phyloP scores from a whole-genome alignment of 1,140 invertebrate genomes.

The Papilio polytes region DNA sequence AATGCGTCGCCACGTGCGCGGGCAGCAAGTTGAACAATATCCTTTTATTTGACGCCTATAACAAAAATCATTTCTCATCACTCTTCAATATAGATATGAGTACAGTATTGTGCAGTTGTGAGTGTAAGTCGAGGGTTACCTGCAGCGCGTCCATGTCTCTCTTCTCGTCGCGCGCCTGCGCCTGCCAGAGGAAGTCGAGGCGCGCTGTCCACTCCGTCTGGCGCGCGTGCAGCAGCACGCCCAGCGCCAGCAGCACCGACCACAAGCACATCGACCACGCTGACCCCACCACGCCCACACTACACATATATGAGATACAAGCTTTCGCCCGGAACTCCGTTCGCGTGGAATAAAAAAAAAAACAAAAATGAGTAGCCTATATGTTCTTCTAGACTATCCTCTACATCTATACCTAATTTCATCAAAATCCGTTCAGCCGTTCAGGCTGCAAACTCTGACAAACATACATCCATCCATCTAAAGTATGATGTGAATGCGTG shows the following conservation, averaged over 20 bases:
- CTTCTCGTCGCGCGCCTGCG: slow-evolving; percentile 94
- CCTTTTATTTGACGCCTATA: slow-evolving; percentile 89
- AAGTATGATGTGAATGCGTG: no score
- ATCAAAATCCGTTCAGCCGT: no score
- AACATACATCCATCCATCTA: no score
- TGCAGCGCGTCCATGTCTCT: slow-evolving; percentile 95
- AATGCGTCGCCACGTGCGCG: slow-evolving; percentile 96
- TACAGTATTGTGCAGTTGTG: neutral
- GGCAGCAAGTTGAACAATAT: slow-evolving; percentile 97
- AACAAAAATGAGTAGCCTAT: no score
- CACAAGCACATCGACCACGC: slow-evolving; percentile 88
- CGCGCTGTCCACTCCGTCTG: slow-evolving; percentile 94
- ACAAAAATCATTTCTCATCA: slow-evolving; percentile 36
- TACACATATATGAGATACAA: slow-evolving; percentile 38
- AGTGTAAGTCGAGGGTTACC: slow-evolving; percentile 45
- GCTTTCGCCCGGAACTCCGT: no score
- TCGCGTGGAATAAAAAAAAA: no score
- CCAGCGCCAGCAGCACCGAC: slow-evolving; percentile 92
- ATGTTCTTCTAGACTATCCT: no score
- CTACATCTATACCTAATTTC: no score
- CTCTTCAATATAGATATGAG: neutral
- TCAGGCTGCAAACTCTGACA: no score
- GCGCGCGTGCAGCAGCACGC: slow-evolving; percentile 91
- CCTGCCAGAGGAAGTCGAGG: slow-evolving; percentile 94
- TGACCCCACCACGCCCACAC: slow-evolving; percentile 84